Percentiles rank a stretch among this genome's conserved stretches.
Conservation (phyloP, 2,888 invertebrate species). For the Endotricha flammealis region DNA sequence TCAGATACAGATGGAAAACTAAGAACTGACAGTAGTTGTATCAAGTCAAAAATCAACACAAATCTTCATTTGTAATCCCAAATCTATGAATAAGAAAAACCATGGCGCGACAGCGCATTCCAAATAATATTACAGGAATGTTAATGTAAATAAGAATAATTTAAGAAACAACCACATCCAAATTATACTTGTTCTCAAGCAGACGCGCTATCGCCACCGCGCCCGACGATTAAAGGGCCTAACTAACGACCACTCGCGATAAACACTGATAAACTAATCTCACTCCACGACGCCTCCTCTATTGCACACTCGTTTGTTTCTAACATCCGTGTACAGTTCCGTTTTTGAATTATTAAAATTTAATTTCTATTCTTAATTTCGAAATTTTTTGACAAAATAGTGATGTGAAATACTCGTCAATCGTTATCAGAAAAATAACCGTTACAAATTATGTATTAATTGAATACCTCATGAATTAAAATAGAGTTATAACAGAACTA, state of each 20-base stretch:
- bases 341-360: conserved; percentile 11
- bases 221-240: conserved; percentile 68
- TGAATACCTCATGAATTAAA: neutral
- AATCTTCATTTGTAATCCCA: no score
- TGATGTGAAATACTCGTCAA: neutral
- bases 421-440: no score
- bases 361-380: conserved; percentile 1
- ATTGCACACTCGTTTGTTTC: conserved; percentile 57
- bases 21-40: no score
- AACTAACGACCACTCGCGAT: conserved; percentile 64
- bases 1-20: no score
- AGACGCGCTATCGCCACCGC: conserved; percentile 60
- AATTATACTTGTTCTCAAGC: no score
- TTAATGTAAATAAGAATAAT: no score
- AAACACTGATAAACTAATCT: conserved; percentile 69
- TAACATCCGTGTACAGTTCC: conserved; percentile 32
- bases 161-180: no score
- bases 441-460: no score
- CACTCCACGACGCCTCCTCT: conserved; percentile 55
- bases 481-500: conserved; percentile 24
- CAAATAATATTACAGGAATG: no score
- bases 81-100: no score
- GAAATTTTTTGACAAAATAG: neutral
- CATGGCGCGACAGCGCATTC: no score
- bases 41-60: no score